phyloP scores from a whole-genome alignment of 2,113 vertebrate genomes.

The Macquaria australasica region DNA sequence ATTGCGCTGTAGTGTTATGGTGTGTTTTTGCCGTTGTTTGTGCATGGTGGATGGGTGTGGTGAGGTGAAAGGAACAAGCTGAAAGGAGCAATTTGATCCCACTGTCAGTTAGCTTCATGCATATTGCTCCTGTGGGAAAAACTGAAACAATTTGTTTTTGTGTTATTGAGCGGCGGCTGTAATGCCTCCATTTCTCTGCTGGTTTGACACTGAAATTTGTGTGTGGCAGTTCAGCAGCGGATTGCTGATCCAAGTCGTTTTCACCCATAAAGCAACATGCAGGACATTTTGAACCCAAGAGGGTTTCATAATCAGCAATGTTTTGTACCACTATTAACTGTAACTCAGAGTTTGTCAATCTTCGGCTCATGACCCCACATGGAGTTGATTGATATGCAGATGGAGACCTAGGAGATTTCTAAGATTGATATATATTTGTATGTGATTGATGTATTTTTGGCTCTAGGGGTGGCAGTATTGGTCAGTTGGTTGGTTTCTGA shows the following conservation, averaged over 20 bases:
- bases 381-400: not conserved
- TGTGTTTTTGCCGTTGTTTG: conserved; percentile 34
- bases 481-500: not conserved
- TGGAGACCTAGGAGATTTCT: not conserved
- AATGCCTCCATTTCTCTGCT: conserved; percentile 60
- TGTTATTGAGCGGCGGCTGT: conserved; percentile 52
- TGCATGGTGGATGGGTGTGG: conserved; percentile 35
- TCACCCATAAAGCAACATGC: conserved; percentile 32
- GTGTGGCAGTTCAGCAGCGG: conserved; percentile 18
- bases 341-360: conserved; percentile 16
- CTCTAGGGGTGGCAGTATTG: not conserved
- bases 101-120: conserved; percentile 59
- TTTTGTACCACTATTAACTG: conserved; percentile 27
- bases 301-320: conserved; percentile 43
- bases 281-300: conserved; percentile 30
- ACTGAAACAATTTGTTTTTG: conserved; percentile 65
- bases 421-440: not conserved
- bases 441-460: not conserved
- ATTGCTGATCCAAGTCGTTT: conserved; percentile 55
- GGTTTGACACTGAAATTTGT: conserved; percentile 52
- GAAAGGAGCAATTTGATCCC: conserved; percentile 65
- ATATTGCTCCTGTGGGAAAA: conserved; percentile 65
- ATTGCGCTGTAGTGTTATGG: conserved; percentile 40
- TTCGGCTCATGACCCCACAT: not conserved
- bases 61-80: conserved; percentile 62